Base-by-base conservation (phyloP, 2,113 vertebrate species). In the Camelus dromedarius region DNA sequence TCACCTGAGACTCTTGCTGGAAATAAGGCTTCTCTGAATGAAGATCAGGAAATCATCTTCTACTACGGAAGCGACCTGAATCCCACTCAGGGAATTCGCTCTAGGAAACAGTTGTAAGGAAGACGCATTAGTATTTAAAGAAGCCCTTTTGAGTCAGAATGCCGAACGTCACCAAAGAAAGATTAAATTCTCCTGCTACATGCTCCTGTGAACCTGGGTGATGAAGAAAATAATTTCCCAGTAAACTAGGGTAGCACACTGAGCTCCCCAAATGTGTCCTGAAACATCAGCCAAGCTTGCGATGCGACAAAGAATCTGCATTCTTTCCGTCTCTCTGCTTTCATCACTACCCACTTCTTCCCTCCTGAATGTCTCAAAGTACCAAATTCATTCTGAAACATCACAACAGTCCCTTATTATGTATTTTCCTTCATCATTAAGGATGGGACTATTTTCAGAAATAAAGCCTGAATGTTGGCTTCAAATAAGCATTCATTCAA, bases 61-160 rank as follows among this genome's bases (percentile, higher is more conserved):
- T 96, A 19, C 93, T 94, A 95, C 98, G 92, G 30, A 81, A 95
- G 96, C 92, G 97, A 98, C 62, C 75, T 0, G 11, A 98, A 97
- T 97, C 97, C 97, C 97, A 97, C 93, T 96, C 0, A 0, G 95
- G 98, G 93, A 98, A 95, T n/a, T 60, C 92, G 70, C 92, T 97
- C 92, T 86, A 81, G 32, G 92, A 92, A 84, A 70, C 69, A 85
- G 86, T 85, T 73, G 84, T 79, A 48, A 90, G 95, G 50, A 84
- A 97, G 95, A 97, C 30, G 54, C n/a, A 97, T 98, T 97, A 98
- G 94, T 97, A 97, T 98, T 98, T 98, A 97, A 98, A 98, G 94
- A 98, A 95, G 58, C 79, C 69, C 52, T 84, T 96, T 96, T 60
- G 95, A 98, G 90, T 95, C 88, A 92, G 79, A 90, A 77, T 87